Conservation (phyloP, 2,113 vertebrate species). For the Chaetodon trifascialis region DNA sequence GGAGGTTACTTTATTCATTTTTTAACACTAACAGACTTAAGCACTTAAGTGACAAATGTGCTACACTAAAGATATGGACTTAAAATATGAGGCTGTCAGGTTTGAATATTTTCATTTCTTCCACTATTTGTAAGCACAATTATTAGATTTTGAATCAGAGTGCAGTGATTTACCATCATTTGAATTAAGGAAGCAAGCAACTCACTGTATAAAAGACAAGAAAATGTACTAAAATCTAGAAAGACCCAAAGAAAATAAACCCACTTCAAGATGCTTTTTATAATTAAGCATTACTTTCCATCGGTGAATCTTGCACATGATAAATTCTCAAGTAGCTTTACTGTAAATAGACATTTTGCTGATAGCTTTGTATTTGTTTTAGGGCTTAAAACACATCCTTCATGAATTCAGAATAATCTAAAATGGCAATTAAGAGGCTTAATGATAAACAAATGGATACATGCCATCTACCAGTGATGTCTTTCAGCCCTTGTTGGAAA, state of each 20-base stretch:
- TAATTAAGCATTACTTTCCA: not conserved
- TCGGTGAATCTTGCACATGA: not conserved
- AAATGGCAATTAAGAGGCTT: not conserved
- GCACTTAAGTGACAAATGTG: not conserved
- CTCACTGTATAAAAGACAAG: not conserved
- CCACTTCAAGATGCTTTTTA: not conserved
- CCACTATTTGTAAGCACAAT: not conserved
- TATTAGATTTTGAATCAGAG: too few species aligned
- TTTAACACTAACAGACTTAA: not conserved
- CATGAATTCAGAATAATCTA: not conserved
- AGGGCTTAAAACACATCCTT: not conserved
- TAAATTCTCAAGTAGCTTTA: not conserved
- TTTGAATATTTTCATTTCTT: not conserved
- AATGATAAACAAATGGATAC: not conserved
- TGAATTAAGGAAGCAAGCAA: too few species aligned
- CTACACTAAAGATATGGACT: not conserved
- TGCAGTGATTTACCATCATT: too few species aligned
- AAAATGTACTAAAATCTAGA: not conserved
- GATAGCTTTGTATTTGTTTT: not conserved
- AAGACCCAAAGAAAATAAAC: not conserved
- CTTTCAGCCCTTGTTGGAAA: not conserved
- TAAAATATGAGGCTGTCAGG: not conserved
- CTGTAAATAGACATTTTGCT: not conserved
- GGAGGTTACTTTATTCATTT: not conserved
- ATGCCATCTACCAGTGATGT: not conserved